Conservation (phyloP, 1,140 invertebrate species). For the Drosophila tani region DNA sequence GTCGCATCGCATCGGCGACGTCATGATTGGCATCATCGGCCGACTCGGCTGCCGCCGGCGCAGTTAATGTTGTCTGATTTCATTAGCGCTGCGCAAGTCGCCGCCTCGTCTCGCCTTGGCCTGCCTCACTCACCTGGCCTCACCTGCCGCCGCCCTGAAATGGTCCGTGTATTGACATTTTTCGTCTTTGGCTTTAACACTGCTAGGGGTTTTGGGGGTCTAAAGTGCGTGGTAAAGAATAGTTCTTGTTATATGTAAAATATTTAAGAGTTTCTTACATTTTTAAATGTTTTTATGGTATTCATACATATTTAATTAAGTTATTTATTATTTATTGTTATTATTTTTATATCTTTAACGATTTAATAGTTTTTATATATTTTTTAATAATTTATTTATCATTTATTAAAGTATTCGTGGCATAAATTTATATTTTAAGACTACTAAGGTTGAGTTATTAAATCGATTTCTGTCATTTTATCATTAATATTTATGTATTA, state of each 20-base stretch:
- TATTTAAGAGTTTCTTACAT: neutral
- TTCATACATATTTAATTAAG: neutral
- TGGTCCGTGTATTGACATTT: conserved; percentile 62
- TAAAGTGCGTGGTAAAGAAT: neutral
- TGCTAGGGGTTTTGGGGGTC: neutral
- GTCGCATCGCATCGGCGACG: conserved; percentile 8
- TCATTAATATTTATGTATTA: neutral
- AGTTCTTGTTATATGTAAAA: too few species aligned
- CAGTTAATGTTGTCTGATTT: conserved; percentile 83
- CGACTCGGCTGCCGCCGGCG: conserved; percentile 55
- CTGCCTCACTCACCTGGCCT: neutral
- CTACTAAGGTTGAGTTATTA: neutral
- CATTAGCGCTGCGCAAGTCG: conserved; percentile 57
- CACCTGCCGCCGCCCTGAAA: conserved; percentile 13
- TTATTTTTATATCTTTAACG: too few species aligned
- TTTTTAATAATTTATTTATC: too few species aligned
- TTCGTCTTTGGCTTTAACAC: conserved; percentile 47
- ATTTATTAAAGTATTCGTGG: neutral
- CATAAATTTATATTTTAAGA: neutral
- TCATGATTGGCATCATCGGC: conserved; percentile 44
- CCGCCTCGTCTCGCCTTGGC: neutral
- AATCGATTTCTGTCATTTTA: neutral
- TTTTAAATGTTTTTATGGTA: neutral
- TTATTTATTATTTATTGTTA: neutral
- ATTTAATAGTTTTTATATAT: too few species aligned